Conservation (phyloP, 2,797 vertebrate species). For the Sarcoramphus papa region DNA sequence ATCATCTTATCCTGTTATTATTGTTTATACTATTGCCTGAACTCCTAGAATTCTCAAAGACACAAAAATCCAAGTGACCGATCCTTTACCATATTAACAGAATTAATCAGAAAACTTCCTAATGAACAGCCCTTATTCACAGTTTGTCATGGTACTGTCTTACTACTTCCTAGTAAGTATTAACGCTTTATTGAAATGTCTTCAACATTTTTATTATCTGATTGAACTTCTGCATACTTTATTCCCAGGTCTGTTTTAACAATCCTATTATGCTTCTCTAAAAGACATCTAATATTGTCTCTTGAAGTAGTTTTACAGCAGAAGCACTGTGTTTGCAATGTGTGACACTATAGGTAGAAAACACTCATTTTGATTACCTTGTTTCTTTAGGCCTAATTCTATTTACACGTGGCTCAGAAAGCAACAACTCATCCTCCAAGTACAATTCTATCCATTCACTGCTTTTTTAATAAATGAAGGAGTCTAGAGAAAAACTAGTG, state of each 20-base stretch:
- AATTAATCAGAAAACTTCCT: not conserved
- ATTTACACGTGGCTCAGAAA: not conserved
- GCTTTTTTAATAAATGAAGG: not conserved
- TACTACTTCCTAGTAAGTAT: not conserved
- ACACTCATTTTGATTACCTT: not conserved
- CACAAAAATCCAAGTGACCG: not conserved
- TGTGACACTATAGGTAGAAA: not conserved
- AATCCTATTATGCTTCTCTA: not conserved
- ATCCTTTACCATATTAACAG: not conserved
- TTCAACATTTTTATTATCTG: not conserved
- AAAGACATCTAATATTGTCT: not conserved
- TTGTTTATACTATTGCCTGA: not conserved
- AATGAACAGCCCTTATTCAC: not conserved
- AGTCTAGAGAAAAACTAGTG: not conserved
- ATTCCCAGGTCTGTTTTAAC: not conserved
- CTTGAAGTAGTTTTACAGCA: not conserved
- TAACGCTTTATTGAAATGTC: accelerated
- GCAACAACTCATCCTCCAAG: not conserved
- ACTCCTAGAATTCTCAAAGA: not conserved
- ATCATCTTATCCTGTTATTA: not conserved
- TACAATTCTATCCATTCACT: not conserved
- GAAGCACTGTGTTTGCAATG: not conserved
- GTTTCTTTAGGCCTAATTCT: not conserved
- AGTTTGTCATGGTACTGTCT: not conserved
- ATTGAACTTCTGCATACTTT: not conserved